These are phyloP conservation scores for Pyrgilauda ruficollis DNA, from an alignment of 2,113 vertebrate genomes.

Conservation along the genomic window DNA sequence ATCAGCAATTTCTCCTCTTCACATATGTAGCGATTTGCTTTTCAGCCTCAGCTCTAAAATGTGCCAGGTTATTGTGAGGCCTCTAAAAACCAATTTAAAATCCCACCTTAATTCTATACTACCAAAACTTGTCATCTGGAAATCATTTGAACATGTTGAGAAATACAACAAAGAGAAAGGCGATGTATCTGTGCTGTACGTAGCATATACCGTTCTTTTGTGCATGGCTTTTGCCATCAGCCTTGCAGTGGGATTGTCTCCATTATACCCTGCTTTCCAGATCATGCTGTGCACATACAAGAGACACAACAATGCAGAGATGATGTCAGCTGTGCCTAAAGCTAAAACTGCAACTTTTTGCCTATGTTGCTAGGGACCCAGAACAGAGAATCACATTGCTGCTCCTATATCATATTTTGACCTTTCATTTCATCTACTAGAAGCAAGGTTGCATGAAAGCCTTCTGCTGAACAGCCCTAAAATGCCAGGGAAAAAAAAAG, in stretches of 20 bases:
- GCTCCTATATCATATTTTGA: neutral
- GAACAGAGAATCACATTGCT: neutral
- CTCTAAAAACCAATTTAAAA: neutral
- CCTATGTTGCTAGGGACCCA: slow-evolving; percentile 29
- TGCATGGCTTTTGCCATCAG: slow-evolving; percentile 34
- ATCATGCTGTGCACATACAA: slow-evolving; percentile 28
- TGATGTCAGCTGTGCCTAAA: slow-evolving; percentile 56
- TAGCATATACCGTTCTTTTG: slow-evolving; percentile 29
- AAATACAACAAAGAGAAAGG: neutral
- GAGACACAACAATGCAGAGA: slow-evolving; percentile 54
- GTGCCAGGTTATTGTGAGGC: neutral
- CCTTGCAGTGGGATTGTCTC: slow-evolving; percentile 57
- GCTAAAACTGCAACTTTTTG: slow-evolving; percentile 36
- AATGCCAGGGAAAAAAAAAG: neutral
- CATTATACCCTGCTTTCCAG: slow-evolving; percentile 55
- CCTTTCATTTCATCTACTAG: neutral
- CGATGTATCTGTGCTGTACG: neutral
- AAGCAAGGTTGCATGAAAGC: neutral
- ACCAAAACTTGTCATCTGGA: neutral
- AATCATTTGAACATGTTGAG: neutral
- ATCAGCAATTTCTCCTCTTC: neutral
- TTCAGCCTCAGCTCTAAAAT: neutral
- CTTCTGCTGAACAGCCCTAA: neutral
- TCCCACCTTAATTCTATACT: neutral
- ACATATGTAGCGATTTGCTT: neutral